Evolutionary conservation across 2,888 invertebrate species (phyloP).

Genomic region (Calliopum simillimum): DNA sequence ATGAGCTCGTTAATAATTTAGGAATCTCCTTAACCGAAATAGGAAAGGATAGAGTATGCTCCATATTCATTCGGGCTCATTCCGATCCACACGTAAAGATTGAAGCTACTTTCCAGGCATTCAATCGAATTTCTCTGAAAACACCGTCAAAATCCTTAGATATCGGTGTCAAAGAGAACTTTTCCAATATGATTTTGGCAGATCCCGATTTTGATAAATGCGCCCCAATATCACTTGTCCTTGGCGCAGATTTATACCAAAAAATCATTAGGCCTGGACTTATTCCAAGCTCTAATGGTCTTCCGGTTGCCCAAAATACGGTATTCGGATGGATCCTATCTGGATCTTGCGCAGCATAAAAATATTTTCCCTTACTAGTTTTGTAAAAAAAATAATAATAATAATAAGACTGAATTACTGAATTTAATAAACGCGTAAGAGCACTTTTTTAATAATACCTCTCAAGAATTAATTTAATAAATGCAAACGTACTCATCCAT

Average conservation of each 20-base stretch:
- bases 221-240: background rate
- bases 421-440: too few relatives aligned
- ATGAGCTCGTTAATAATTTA: background rate
- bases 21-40: background rate
- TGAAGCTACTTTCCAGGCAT: too few relatives aligned
- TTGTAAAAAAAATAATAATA: too few relatives aligned
- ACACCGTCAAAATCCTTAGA: background rate
- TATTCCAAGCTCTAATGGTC: conserved; percentile 4
- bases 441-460: too few relatives aligned
- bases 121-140: background rate
- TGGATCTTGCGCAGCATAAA: too few relatives aligned
- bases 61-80: background rate
- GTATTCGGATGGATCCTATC: background rate
- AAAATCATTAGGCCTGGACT: background rate
- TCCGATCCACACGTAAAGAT: too few relatives aligned
- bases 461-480: too few relatives aligned
- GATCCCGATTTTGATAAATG: background rate
- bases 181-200: background rate
- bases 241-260: background rate
- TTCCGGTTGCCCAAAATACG: conserved; percentile 7
- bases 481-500: too few relatives aligned
- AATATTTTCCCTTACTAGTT: too few relatives aligned
- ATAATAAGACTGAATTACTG: too few relatives aligned
- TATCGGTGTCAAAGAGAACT: background rate
- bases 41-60: background rate